A percentile compares a stretch with the other conserved stretches of the same genome.
phyloP scores from a whole-genome alignment of 2,888 invertebrate species.

The Pelosia muscerda region DNA sequence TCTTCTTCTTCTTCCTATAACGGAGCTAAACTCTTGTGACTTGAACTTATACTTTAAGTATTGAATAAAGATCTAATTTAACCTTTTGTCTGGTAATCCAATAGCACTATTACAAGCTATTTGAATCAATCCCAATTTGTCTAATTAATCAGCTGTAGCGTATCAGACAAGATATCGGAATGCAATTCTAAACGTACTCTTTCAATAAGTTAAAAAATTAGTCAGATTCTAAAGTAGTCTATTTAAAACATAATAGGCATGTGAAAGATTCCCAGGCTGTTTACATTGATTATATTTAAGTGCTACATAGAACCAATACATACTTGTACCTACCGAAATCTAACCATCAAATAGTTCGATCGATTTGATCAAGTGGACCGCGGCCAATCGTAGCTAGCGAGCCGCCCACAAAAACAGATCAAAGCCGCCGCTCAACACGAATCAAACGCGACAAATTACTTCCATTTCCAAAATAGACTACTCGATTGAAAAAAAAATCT shows the following conservation, averaged over 20 bases:
- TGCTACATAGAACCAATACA: neutral
- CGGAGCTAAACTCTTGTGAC: no score
- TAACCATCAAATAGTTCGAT: conserved; percentile 42
- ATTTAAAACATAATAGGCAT: neutral
- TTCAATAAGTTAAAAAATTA: neutral
- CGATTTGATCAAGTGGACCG: conserved; percentile 51
- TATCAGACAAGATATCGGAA: neutral
- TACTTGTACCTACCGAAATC: conserved; percentile 22
- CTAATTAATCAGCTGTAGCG: neutral
- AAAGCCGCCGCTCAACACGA: conserved; percentile 77
- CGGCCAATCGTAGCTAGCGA: conserved; percentile 69
- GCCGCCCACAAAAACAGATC: conserved; percentile 80
- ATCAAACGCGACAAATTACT: conserved; percentile 82
- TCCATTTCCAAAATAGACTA: conserved; percentile 79
- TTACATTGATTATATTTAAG: neutral
- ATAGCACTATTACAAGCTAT: neutral
- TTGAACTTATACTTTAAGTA: no score
- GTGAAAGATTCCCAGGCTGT: neutral
- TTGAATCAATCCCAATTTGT: neutral
- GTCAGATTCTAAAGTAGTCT: neutral
- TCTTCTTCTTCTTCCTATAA: no score
- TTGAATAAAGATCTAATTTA: neutral
- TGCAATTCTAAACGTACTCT: neutral
- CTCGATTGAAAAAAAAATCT: conserved; percentile 68
- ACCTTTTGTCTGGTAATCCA: neutral